Evolutionary conservation across 2,797 vertebrate genomes (phyloP), one percentile per base, ranked within the genome.

Genomic region (Gastrophryne carolinensis): DNA sequence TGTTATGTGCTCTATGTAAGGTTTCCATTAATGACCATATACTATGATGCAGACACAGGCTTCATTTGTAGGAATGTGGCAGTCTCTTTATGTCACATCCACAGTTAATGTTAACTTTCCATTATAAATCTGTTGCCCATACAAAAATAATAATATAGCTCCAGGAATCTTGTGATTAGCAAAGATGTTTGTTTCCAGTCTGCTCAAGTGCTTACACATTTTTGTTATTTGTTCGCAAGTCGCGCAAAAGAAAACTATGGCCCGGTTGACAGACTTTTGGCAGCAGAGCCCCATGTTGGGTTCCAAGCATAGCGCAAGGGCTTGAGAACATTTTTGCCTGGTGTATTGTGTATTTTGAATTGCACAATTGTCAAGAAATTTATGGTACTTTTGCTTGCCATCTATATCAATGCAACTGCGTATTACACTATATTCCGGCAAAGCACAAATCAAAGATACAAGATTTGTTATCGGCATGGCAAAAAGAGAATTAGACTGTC

Each of bases 1-100:
- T n/a, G n/a, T n/a, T n/a, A n/a, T n/a, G n/a, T n/a, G 73, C 69
- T 81, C 82, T 79, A 82, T 0, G 21, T 80, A 80, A 80, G 78
- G 76, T 84, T 79, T 83, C 1, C 0, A 0, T 79, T 5, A 41
- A n/a, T 17, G 0, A 41, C 4, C 15, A 41, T 41, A 17, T 7
- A 6, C 39, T 17, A 17, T 41, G 15, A 41, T 7, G 6, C 6
- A 41, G 39, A 41, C 4, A 41, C 17, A n/a, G 13, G 13, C 11
- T 39, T 5, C 2, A 1, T 44, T 44, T 44, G 39, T 6, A n/a
- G n/a, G 1, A 44, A n/a, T 1, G 17, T 5, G 7, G n/a, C 13
- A 44, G 5, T n/a, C 17, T 47, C 17, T 47, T 5, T 47, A 47
- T 47, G 17, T 47, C 7, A 47, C 44, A 47, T 47, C 21, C 44